A percentile compares a stretch with the other conserved stretches of the same genome.
These are phyloP conservation scores for Chionis minor DNA, from an alignment of 2,113 vertebrate genomes.

Conservation along the genomic window DNA sequence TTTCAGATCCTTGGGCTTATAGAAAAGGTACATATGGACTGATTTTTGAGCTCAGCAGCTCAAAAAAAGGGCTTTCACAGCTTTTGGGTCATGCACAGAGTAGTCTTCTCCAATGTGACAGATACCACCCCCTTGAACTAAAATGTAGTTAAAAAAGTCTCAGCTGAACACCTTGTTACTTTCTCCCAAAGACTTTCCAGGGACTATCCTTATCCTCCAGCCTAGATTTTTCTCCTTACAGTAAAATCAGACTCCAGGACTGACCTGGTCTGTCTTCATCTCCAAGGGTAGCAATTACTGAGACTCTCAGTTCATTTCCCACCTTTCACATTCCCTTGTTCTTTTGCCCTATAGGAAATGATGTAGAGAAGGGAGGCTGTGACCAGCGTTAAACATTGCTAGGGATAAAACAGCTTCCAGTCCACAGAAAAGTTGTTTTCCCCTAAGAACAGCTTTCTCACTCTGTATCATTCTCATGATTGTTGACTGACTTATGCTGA, in stretches of 20 bases:
- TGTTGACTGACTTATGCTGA: neutral
- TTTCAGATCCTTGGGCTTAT: neutral
- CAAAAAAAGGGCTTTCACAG: neutral
- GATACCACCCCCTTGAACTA: neutral
- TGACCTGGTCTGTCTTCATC: neutral
- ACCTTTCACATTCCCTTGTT: neutral
- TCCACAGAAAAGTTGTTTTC: neutral
- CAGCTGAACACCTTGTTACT: neutral
- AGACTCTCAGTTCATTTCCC: neutral
- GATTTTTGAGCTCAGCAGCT: neutral
- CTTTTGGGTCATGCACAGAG: neutral
- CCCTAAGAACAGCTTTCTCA: neutral
- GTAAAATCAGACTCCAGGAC: neutral
- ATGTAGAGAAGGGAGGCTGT: neutral
- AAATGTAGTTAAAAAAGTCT: neutral
- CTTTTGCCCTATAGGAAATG: neutral
- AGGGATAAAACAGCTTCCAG: neutral
- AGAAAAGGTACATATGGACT: accelerated
- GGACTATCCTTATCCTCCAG: neutral
- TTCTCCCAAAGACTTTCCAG: neutral
- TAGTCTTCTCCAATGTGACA: neutral
- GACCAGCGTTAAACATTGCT: neutral
- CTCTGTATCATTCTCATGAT: neutral
- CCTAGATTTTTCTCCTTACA: neutral
- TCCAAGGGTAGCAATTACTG: neutral